A percentile compares a stretch with the other conserved stretches of the same genome.
Evolutionary conservation across 2,888 invertebrate species (phyloP).

Genomic region (Abscondita cerata): DNA sequence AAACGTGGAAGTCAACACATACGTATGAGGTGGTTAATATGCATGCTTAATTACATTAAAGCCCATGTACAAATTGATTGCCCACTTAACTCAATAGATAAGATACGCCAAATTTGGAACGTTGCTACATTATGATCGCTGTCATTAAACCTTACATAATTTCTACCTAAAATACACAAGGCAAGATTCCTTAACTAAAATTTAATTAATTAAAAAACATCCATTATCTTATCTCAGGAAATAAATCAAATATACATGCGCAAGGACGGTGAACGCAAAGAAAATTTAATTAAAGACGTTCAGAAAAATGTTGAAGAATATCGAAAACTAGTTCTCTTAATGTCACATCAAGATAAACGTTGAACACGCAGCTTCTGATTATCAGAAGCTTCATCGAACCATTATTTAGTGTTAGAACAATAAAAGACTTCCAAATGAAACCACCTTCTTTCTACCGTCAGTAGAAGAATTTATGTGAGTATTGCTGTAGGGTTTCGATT

Average conservation of each 20-base stretch:
- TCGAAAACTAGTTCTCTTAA: conserved; percentile 26
- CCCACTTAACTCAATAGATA: not conserved
- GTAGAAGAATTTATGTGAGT: conserved; percentile 44
- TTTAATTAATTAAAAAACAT: not conserved
- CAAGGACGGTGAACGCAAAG: not conserved
- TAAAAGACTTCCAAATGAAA: conserved; percentile 42
- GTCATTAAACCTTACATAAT: not conserved
- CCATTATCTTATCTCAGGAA: not conserved
- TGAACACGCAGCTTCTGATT: conserved; percentile 42
- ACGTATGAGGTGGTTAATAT: no score
- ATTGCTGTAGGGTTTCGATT: conserved; percentile 39
- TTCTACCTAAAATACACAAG: not conserved
- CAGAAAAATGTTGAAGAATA: conserved; percentile 8
- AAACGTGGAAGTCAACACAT: no score
- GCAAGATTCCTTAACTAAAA: not conserved
- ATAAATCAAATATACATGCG: not conserved
- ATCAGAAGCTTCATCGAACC: conserved; percentile 48
- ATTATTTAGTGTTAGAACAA: conserved; percentile 50
- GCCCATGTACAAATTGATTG: conserved; percentile 1
- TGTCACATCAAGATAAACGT: conserved; percentile 41
- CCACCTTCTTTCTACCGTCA: conserved; percentile 46
- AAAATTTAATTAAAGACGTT: conserved; percentile 7
- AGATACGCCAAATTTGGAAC: not conserved
- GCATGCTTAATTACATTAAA: not conserved
- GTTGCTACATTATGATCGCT: not conserved